Evolutionary conservation across 1,140 invertebrate genomes (phyloP), one percentile per base, ranked within the genome.

Genomic region (Polypedilum vanderplanki): DNA sequence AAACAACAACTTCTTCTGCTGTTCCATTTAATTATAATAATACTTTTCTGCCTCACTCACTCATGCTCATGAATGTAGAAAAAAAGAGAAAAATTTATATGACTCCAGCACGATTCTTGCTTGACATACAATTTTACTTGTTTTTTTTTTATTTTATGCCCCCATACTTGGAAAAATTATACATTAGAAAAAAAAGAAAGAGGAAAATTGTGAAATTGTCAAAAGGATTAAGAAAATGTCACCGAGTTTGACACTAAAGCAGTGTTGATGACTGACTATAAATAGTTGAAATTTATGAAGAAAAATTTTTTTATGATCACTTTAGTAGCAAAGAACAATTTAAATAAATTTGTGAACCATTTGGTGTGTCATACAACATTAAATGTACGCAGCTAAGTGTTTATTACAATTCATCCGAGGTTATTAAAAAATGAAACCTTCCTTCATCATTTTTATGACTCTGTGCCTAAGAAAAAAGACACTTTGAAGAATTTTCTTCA

Each of bases 211-310:
- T 70, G 65, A 22, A 70, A 70, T 70, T 70, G 65, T 70, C 65
- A 70, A 18, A 70, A 70, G 65, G 65, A 70, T 70, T 70, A 70
- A 70, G 10, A 70, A 70, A 70, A 70, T 70, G 65, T 70, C 65
- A 70, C 17, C 17, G 18, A 20, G 65, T 70, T 57, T 57, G 46
- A 57, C n/a, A n/a, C n/a, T 57, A 1, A n/a, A 57, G n/a, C 12
- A 33, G 46, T n/a, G 46, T 57, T 57, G 46, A 57, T 57, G 46
- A 57, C 46, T 57, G 46, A 57, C 46, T 57, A 57, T 57, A 57
- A 57, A 57, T 57, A 57, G 46, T 57, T 57, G 10, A 57, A 3
- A n/a, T 57, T 57, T 57, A 57, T 57, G 46, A 33, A 33, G 24
- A 33, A 33, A 33, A 33, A 33, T 1, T 33, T 33, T 33, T 33